A percentile compares a stretch with the other conserved stretches of the same genome.
Evolutionary conservation across 2,888 invertebrate genomes (phyloP).

Genomic region (Clitarchus hookeri): DNA sequence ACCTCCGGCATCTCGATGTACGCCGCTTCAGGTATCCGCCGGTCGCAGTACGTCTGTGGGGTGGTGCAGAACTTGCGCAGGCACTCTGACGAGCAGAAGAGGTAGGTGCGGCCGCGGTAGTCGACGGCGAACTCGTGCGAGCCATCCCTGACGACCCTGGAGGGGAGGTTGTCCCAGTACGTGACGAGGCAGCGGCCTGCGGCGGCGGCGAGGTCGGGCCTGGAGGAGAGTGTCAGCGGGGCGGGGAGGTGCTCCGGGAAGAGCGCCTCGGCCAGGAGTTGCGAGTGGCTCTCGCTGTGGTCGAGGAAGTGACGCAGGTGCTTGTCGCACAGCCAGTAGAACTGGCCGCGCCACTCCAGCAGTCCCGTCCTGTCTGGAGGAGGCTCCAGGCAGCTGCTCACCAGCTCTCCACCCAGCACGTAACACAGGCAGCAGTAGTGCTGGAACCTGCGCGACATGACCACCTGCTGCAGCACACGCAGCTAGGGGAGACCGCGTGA

Average conservation of each 20-base stretch:
- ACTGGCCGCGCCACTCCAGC: not conserved
- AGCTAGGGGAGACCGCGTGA: no score
- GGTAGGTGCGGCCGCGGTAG: not conserved
- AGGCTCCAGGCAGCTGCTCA: not conserved
- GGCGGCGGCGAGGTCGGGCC: not conserved
- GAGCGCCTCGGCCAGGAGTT: not conserved
- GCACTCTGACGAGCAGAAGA: constrained; percentile 11
- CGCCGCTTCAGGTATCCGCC: not conserved
- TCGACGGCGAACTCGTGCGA: not conserved
- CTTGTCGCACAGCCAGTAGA: not conserved
- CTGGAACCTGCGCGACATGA: not conserved
- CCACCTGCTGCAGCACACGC: no score
- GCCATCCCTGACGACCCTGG: not conserved
- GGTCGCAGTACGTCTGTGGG: not conserved
- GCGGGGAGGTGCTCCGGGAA: not conserved
- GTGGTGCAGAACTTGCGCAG: not conserved
- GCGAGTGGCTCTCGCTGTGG: not conserved
- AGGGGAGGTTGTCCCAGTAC: constrained; percentile 12
- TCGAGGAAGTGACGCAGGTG: not conserved
- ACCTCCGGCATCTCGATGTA: not conserved
- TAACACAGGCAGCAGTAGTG: constrained; percentile 17
- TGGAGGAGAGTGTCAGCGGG: not conserved
- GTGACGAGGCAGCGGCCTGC: constrained; percentile 18
- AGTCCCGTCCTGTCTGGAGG: not conserved
- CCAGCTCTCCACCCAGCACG: not conserved